A percentile compares a stretch with the other conserved stretches of the same genome.
Evolutionary conservation across 2,797 vertebrate species (phyloP).

Genomic region (Parambassis ranga): DNA sequence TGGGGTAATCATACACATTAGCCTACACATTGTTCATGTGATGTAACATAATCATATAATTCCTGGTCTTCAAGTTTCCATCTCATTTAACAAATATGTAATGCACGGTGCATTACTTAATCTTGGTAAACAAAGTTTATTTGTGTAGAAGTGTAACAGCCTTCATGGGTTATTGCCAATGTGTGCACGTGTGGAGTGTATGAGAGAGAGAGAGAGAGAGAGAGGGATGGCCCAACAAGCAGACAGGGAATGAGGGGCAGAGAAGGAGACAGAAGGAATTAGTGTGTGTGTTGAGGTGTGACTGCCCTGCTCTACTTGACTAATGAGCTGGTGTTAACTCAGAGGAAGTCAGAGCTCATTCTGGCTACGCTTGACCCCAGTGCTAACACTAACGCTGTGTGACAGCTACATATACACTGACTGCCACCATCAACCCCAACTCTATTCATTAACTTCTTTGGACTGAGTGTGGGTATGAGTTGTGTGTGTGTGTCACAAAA

Average conservation of each 20-base stretch:
- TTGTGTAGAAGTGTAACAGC: background rate
- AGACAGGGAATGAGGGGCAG: slow-evolving; percentile 34
- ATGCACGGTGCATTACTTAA: slow-evolving; percentile 24
- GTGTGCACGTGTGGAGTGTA: background rate
- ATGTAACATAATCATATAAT: slow-evolving; percentile 17
- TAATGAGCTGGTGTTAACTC: slow-evolving; percentile 79
- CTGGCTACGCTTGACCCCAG: slow-evolving; percentile 69
- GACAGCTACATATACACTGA: slow-evolving; percentile 72
- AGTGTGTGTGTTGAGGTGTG: slow-evolving; percentile 76
- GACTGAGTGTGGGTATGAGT: slow-evolving; percentile 35
- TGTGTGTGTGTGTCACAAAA: background rate
- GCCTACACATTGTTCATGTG: too few species aligned
- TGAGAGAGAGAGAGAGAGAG: background rate
- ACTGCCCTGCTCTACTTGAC: slow-evolving; percentile 76
- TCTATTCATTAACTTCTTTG: slow-evolving; percentile 61
- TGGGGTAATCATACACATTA: too few species aligned
- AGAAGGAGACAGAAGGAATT: slow-evolving; percentile 61
- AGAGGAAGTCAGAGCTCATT: slow-evolving; percentile 73
- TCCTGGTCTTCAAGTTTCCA: slow-evolving; percentile 24
- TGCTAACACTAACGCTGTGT: slow-evolving; percentile 71
- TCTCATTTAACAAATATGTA: slow-evolving; percentile 40
- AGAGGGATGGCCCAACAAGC: slow-evolving; percentile 2
- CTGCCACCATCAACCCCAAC: slow-evolving; percentile 60
- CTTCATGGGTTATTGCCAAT: background rate
- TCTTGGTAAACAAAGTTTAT: slow-evolving; percentile 34